These are phyloP conservation scores for Standfussiana lucernea DNA, from an alignment of 2,888 invertebrate genomes.

Conservation along the genomic window DNA sequence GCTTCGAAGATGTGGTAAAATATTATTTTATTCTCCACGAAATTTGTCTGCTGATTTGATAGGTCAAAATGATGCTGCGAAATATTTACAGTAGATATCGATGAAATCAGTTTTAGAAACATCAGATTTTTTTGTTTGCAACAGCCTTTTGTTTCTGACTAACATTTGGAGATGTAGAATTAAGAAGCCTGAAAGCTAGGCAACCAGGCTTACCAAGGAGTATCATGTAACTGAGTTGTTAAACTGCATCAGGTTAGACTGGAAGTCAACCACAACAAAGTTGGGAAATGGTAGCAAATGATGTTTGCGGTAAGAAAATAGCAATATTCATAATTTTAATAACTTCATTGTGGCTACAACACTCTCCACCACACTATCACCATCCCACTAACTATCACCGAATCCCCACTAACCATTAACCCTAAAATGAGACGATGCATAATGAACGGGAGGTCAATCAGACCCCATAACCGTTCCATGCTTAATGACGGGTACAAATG, in stretches of 20 bases:
- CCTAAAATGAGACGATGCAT: constrained; percentile 65
- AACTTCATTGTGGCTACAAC: background rate
- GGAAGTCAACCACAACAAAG: background rate
- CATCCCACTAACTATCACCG: constrained; percentile 35
- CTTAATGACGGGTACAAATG: constrained; percentile 84
- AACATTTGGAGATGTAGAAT: background rate
- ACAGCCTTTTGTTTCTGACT: background rate
- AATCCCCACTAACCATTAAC: constrained; percentile 57
- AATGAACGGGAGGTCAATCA: constrained; percentile 64
- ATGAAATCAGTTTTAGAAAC: background rate
- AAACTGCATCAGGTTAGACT: background rate
- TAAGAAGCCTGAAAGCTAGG: background rate
- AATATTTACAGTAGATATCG: background rate
- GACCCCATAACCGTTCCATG: constrained; percentile 83
- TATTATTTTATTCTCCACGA: background rate
- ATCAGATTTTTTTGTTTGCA: background rate
- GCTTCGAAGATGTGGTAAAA: background rate
- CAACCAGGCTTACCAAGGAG: background rate
- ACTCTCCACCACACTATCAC: constrained; percentile 29
- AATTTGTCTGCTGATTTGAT: background rate
- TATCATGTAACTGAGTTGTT: background rate
- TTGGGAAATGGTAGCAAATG: background rate
- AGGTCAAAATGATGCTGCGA: background rate
- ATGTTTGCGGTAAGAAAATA: background rate
- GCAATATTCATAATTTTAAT: background rate